These are phyloP conservation scores for Brachionus plicatilis DNA, from an alignment of 1,140 invertebrate species.

Conservation along the genomic window DNA sequence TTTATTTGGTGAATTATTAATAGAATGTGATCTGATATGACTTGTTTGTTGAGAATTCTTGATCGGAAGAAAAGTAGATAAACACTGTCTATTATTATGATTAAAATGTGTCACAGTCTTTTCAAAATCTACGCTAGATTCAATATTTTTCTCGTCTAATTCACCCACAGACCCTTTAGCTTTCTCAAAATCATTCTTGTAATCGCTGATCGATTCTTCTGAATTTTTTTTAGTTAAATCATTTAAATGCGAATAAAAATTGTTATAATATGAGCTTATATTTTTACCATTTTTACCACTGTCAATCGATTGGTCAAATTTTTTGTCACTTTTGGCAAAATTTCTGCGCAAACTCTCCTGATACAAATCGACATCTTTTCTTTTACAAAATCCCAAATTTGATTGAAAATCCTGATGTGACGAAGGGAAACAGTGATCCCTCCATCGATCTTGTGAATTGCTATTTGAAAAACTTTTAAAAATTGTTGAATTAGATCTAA, in stretches of 20 bases:
- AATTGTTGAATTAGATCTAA: conserved; percentile 4
- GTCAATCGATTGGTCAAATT: neutral
- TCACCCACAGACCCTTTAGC: neutral
- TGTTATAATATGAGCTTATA: conserved; percentile 13
- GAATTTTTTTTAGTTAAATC: neutral
- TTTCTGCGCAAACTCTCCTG: conserved; percentile 15
- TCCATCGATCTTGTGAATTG: neutral
- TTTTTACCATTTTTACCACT: neutral
- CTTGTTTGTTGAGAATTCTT: neutral
- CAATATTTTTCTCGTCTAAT: neutral
- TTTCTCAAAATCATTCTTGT: neutral
- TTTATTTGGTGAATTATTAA: neutral
- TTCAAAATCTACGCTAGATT: neutral
- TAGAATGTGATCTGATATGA: neutral
- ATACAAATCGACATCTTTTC: conserved; percentile 8
- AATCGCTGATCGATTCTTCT: neutral
- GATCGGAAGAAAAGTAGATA: neutral
- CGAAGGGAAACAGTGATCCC: neutral
- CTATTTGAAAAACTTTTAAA: neutral
- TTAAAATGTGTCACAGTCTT: neutral
- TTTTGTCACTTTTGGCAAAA: neutral
- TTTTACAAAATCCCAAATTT: neutral
- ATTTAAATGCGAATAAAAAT: neutral
- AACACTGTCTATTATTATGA: neutral
- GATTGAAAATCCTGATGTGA: neutral